A percentile compares a stretch with the other conserved stretches of the same genome.
Conservation (phyloP, 2,113 vertebrate genomes). For the Tylochromis polylepis region DNA sequence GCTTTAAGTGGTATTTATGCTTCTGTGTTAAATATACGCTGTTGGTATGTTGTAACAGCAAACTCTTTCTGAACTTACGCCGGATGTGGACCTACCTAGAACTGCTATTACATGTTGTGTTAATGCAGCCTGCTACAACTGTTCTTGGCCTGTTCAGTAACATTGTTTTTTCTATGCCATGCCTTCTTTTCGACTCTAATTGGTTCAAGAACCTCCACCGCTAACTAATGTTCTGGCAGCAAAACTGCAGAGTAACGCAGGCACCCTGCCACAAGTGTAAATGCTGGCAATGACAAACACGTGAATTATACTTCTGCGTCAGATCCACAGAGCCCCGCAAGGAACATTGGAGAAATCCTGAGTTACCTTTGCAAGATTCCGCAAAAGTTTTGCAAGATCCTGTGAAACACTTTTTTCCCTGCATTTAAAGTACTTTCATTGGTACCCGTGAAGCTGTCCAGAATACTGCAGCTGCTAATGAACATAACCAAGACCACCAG, state of each 20-base stretch:
- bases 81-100: neutral
- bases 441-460: neutral
- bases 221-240: neutral
- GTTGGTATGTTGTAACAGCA: neutral
- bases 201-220: rapidly evolving
- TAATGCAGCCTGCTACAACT: neutral
- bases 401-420: neutral
- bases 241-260: neutral
- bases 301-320: neutral
- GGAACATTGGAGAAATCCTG: neutral
- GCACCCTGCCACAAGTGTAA: neutral
- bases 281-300: neutral
- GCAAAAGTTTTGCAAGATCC: neutral
- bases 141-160: neutral
- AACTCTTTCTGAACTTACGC: neutral
- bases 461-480: neutral
- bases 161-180: neutral
- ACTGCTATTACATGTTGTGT: neutral
- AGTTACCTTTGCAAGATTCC: neutral
- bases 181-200: neutral
- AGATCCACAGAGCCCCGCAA: neutral
- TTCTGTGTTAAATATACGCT: neutral
- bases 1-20: neutral
- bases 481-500: neutral
- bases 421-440: neutral